phyloP scores from a whole-genome alignment of 2,113 vertebrate species.

The Craseonycteris thonglongyai region DNA sequence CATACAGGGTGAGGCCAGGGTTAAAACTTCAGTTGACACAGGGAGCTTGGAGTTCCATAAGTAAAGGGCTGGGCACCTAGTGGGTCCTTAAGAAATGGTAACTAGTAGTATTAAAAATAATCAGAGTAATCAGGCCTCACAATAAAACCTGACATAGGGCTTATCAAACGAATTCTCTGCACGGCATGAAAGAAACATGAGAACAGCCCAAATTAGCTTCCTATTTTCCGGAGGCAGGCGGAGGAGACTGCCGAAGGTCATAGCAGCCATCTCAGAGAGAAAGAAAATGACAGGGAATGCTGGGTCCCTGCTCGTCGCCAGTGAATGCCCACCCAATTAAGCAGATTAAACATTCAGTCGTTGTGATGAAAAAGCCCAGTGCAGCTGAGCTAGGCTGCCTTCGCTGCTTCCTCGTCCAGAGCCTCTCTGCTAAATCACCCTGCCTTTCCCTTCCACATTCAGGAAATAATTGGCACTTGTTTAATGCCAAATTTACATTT shows the following conservation, averaged over 20 bases:
- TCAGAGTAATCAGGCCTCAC: conserved; percentile 66
- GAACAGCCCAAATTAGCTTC: conserved; percentile 68
- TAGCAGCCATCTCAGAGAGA: conserved; percentile 46
- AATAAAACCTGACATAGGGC: conserved; percentile 66
- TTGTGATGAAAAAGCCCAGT: conserved; percentile 55
- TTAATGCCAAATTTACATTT: conserved; percentile 79
- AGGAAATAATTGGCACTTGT: conserved; percentile 77
- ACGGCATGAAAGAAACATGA: conserved; percentile 70
- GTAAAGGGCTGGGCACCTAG: background rate
- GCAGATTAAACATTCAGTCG: conserved; percentile 66
- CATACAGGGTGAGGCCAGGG: background rate
- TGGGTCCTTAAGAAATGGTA: conserved; percentile 55
- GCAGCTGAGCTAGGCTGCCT: conserved; percentile 65
- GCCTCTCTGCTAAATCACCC: conserved; percentile 70
- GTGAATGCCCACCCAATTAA: conserved; percentile 74
- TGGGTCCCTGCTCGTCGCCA: conserved; percentile 25
- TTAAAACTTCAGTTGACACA: background rate
- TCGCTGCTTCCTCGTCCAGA: conserved; percentile 54
- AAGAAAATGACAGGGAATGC: conserved; percentile 51
- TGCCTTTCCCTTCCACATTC: conserved; percentile 67
- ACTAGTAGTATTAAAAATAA: conserved; percentile 68
- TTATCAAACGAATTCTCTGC: conserved; percentile 64
- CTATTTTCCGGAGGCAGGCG: conserved; percentile 50
- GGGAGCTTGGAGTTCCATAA: background rate
- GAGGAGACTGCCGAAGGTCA: conserved; percentile 67